A percentile compares a stretch with the other conserved stretches of the same genome.
phyloP scores from a whole-genome alignment of 2,113 vertebrate genomes.

The Willisornis vidua region DNA sequence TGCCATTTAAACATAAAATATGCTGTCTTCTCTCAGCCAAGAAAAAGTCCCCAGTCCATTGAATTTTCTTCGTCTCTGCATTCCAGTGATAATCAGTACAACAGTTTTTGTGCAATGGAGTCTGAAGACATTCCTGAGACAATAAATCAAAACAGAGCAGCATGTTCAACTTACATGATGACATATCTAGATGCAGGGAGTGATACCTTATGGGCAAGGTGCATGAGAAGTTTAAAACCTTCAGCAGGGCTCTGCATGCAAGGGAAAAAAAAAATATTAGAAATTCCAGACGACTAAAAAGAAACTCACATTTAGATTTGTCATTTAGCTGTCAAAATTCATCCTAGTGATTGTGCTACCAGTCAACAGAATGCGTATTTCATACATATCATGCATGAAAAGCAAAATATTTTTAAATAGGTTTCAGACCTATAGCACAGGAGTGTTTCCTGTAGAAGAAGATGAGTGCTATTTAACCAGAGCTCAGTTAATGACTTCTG shows the following conservation, averaged over 20 bases:
- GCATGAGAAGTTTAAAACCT: neutral
- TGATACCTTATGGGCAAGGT: neutral
- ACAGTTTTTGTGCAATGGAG: rapidly evolving
- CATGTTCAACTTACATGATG: neutral
- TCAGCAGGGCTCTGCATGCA: neutral
- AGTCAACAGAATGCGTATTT: constrained; percentile 2
- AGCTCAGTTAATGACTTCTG: constrained; percentile 48
- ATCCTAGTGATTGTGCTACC: neutral
- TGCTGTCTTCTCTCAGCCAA: neutral
- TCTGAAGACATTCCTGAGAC: neutral
- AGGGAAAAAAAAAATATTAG: rapidly evolving
- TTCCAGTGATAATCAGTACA: rapidly evolving
- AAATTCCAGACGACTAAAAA: neutral
- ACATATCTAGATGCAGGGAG: neutral
- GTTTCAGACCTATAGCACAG: neutral
- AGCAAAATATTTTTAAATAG: constrained; percentile 18
- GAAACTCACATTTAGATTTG: neutral
- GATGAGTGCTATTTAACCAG: constrained; percentile 11
- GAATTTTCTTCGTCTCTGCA: neutral
- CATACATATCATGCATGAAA: neutral
- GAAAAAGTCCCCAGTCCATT: neutral
- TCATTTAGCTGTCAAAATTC: neutral
- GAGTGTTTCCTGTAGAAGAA: neutral
- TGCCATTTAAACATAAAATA: neutral
- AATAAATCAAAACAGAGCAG: neutral